A percentile compares a stretch with the other conserved stretches of the same genome.
phyloP scores from a whole-genome alignment of 2,113 vertebrate genomes.

The Myxocyprinus asiaticus region DNA sequence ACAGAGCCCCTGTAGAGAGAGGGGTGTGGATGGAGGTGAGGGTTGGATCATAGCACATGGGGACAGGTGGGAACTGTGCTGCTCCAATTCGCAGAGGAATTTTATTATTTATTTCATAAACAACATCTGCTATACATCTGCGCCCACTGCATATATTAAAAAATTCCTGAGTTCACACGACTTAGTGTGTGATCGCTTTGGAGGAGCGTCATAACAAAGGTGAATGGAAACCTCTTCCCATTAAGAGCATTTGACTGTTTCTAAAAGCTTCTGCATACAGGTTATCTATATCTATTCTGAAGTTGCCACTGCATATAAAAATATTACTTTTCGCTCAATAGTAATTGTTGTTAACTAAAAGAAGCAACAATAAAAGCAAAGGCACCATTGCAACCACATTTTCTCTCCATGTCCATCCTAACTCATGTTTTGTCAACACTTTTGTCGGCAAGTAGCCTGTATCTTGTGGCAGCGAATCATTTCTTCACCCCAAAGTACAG shows the following conservation, averaged over 20 bases:
- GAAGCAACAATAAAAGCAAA: not conserved
- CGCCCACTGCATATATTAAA: not conserved
- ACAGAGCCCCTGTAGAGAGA: not conserved
- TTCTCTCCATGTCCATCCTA: not conserved
- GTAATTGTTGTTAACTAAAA: not conserved
- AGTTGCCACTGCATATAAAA: not conserved
- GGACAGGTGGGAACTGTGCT: not conserved
- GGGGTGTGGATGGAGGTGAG: constrained; percentile 1
- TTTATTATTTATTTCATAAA: constrained; percentile 15
- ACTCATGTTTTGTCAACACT: constrained; percentile 37
- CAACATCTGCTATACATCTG: constrained; percentile 27
- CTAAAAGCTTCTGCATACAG: not conserved
- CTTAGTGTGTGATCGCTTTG: not conserved
- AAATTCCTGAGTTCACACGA: not conserved
- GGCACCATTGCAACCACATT: not conserved
- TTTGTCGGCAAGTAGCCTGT: constrained; percentile 15
- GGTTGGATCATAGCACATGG: not conserved
- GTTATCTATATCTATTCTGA: not conserved
- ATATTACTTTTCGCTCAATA: not conserved
- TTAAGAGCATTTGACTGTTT: constrained; percentile 7
- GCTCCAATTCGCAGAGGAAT: not conserved
- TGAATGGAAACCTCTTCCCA: not conserved
- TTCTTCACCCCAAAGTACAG: constrained; percentile 50
- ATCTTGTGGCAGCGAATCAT: constrained; percentile 59
- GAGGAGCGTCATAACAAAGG: not conserved